phyloP scores from a whole-genome alignment of 2,888 invertebrate genomes.

The Pseudococcus longispinus region DNA sequence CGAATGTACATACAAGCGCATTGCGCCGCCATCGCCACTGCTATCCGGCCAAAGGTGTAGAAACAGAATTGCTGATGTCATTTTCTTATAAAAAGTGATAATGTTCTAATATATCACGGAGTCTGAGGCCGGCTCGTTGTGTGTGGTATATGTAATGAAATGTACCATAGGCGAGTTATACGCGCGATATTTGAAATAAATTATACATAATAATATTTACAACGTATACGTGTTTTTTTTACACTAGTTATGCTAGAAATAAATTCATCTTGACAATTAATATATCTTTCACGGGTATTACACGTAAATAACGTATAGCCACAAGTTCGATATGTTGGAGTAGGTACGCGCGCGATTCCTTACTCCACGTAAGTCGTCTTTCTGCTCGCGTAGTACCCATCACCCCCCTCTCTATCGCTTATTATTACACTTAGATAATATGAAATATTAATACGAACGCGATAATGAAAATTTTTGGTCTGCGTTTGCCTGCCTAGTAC shows the following conservation, averaged over 20 bases:
- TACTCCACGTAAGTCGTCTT: no score
- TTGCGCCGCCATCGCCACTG: neutral
- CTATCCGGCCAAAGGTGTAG: neutral
- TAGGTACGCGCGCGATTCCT: neutral
- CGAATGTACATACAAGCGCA: neutral
- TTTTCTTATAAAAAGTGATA: slow-evolving; percentile 55
- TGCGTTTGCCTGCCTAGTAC: neutral
- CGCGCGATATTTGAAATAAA: slow-evolving; percentile 49
- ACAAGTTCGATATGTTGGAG: neutral
- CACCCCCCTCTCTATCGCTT: no score
- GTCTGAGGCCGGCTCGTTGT: slow-evolving; percentile 46
- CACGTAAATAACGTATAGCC: slow-evolving; percentile 5
- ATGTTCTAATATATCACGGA: slow-evolving; percentile 55
- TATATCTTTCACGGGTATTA: slow-evolving; percentile 41
- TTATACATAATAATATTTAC: slow-evolving; percentile 55
- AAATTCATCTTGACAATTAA: slow-evolving; percentile 55
- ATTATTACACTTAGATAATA: neutral
- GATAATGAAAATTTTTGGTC: neutral
- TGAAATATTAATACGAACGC: neutral
- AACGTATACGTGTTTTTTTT: slow-evolving; percentile 49
- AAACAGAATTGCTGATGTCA: slow-evolving; percentile 55
- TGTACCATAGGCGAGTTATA: slow-evolving; percentile 51
- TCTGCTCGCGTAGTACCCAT: neutral
- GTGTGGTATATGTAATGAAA: slow-evolving; percentile 57
- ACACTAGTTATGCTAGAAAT: slow-evolving; percentile 52